These are phyloP conservation scores for Nomada goodeniana DNA, from an alignment of 2,888 invertebrate species.

Conservation along the genomic window DNA sequence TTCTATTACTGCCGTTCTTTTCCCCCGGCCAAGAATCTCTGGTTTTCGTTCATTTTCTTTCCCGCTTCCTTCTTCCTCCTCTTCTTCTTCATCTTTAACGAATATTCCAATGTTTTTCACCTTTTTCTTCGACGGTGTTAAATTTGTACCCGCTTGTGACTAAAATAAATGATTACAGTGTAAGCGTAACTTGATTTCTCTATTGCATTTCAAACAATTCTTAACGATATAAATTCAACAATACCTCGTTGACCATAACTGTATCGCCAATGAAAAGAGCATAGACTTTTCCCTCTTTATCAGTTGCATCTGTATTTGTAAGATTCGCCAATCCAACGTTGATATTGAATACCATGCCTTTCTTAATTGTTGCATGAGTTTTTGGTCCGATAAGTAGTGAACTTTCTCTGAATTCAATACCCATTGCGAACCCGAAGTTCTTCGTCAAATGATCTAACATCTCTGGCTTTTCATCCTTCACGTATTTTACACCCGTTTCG, in stretches of 20 bases:
- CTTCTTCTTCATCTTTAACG: slow-evolving; percentile 95
- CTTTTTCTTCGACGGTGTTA: slow-evolving; percentile 97
- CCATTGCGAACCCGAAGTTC: slow-evolving; percentile 98
- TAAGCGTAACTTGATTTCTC: neutral
- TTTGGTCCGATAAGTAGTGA: slow-evolving; percentile 96
- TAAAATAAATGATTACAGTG: slow-evolving; percentile 74
- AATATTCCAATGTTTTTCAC: slow-evolving; percentile 98
- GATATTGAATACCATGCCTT: slow-evolving; percentile 98
- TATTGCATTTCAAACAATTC: neutral
- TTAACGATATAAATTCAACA: neutral
- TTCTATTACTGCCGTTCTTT: slow-evolving; percentile 95
- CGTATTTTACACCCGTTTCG: slow-evolving; percentile 91
- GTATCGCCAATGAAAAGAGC: slow-evolving; percentile 99
- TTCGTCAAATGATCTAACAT: slow-evolving; percentile 96
- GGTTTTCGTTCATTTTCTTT: slow-evolving; percentile 88
- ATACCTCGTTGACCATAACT: slow-evolving; percentile 95
- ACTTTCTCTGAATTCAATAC: slow-evolving; percentile 98
- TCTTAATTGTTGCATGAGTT: slow-evolving; percentile 91
- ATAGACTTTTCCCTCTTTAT: slow-evolving; percentile 95
- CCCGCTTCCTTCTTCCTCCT: slow-evolving; percentile 88
- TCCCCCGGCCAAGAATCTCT: slow-evolving; percentile 91
- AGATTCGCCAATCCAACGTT: slow-evolving; percentile 96
- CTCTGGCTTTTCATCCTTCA: slow-evolving; percentile 94
- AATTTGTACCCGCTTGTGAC: slow-evolving; percentile 91
- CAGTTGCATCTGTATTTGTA: slow-evolving; percentile 91